A percentile compares a stretch with the other conserved stretches of the same genome.
Conservation (phyloP, 1,140 invertebrate species). For the Octopus sinensis region DNA sequence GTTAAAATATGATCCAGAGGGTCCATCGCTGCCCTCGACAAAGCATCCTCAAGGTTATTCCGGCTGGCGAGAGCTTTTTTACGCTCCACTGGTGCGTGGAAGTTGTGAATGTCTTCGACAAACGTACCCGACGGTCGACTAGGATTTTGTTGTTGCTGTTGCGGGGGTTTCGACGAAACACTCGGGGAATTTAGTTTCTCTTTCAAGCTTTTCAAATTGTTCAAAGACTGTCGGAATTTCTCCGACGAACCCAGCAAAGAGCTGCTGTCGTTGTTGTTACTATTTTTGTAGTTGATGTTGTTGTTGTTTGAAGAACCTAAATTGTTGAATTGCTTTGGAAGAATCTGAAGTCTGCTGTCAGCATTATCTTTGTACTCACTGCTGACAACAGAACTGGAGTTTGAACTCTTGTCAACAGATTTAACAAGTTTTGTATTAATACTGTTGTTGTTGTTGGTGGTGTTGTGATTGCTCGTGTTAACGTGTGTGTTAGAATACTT, state of each 20-base stretch:
- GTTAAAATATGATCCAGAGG: neutral
- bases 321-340: no score
- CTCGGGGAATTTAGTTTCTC: neutral
- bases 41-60: neutral
- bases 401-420: no score
- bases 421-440: no score
- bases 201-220: neutral
- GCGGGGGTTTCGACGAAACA: neutral
- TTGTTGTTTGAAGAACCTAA: no score
- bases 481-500: no score
- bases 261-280: neutral
- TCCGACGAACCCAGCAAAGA: neutral
- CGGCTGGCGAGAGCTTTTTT: neutral
- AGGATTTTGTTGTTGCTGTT: neutral
- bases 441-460: no score
- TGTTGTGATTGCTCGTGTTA: no score
- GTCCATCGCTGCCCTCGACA: neutral
- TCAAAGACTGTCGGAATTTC: neutral
- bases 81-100: neutral
- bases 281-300: no score
- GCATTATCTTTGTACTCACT: no score
- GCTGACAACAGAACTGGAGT: no score
- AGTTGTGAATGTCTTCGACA: slow-evolving; percentile 7
- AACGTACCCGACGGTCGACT: neutral
- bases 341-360: no score